These are phyloP conservation scores for Paramormyrops hopkinsi DNA, from an alignment of 2,797 vertebrate genomes.

Conservation along the genomic window DNA sequence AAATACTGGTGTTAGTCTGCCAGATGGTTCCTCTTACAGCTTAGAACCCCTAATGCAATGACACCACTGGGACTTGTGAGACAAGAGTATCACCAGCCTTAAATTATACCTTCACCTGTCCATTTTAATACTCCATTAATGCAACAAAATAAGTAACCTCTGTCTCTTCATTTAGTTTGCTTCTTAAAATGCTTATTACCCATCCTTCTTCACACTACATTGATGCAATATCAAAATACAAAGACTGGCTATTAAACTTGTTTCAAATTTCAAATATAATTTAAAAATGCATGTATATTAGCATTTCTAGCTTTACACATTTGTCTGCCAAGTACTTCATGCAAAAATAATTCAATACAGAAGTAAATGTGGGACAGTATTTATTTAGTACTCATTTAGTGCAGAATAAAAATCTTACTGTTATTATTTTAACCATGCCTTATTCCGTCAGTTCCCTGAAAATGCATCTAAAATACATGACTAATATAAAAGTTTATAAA, in stretches of 20 bases:
- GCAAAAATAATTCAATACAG: neutral
- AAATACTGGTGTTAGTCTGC: neutral
- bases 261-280: constrained; percentile 1
- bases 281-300: neutral
- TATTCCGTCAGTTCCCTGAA: neutral
- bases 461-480: neutral
- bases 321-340: neutral
- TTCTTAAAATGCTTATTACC: neutral
- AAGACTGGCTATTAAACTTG: neutral
- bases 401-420: neutral
- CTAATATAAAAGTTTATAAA: neutral
- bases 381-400: neutral
- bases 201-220: neutral
- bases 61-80: neutral
- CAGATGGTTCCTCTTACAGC: constrained; percentile 18
- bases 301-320: neutral
- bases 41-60: constrained; percentile 7
- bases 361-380: neutral
- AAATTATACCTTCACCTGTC: neutral
- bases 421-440: neutral
- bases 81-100: neutral
- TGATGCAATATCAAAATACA: neutral
- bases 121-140: neutral
- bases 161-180: neutral
- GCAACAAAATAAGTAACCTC: neutral